phyloP scores from a whole-genome alignment of 2,113 vertebrate genomes.

The Phodopus roborovskii region DNA sequence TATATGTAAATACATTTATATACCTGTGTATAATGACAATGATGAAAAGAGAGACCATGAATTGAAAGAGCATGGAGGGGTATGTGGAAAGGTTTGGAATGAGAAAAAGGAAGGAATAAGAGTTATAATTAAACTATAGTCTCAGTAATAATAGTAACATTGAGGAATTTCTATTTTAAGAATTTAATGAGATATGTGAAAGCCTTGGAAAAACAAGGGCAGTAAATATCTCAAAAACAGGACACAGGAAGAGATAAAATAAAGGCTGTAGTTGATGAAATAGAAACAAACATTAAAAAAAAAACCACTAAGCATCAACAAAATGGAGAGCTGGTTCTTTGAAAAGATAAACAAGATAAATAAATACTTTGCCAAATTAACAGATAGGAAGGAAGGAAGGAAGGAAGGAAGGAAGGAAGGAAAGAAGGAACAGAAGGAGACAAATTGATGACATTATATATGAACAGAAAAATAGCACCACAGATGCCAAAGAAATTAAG shows the following conservation, averaged over 20 bases:
- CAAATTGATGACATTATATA: background rate
- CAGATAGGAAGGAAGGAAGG: background rate
- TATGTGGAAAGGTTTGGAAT: background rate
- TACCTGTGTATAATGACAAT: background rate
- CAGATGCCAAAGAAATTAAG: background rate
- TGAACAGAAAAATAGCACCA: background rate
- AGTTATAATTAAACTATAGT: background rate
- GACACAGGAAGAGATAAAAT: background rate
- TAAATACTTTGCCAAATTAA: background rate
- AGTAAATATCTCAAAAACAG: background rate
- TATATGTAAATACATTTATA: background rate
- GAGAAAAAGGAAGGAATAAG: background rate
- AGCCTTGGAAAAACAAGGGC: background rate
- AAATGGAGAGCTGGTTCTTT: background rate
- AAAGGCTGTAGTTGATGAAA: background rate
- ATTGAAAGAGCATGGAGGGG: background rate
- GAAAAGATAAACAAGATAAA: background rate
- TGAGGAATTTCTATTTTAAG: background rate
- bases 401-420: background rate
- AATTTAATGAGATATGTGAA: background rate
- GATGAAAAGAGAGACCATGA: background rate
- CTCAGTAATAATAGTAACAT: background rate
- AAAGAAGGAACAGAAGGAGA: fast-evolving
- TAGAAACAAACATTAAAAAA: background rate
- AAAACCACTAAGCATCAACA: background rate